Evolutionary conservation across 1,140 invertebrate species (phyloP).

Genomic region (Cephus cinctus): DNA sequence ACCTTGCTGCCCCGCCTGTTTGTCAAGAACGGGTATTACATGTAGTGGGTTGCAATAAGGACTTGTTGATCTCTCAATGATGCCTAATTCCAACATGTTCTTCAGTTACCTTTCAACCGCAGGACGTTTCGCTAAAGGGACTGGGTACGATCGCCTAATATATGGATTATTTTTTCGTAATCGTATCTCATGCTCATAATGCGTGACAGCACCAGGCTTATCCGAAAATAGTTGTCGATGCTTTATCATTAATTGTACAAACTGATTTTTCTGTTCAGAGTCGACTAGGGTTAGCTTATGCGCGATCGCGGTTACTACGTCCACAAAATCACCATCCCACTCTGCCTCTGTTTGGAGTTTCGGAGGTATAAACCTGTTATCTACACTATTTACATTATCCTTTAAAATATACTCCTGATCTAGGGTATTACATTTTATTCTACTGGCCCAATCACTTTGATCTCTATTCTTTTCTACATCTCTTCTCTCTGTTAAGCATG

Average conservation of each 20-base stretch:
- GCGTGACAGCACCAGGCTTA: not conserved
- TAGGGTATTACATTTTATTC: too few relatives aligned
- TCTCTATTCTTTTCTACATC: too few relatives aligned
- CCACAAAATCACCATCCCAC: not conserved
- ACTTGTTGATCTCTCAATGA: slow-evolving; percentile 7
- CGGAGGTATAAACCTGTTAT: too few relatives aligned
- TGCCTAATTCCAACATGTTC: not conserved
- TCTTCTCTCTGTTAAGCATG: too few relatives aligned
- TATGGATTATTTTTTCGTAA: slow-evolving; percentile 1
- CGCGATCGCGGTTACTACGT: not conserved
- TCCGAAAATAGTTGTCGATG: slow-evolving; percentile 14
- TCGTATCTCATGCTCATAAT: slow-evolving; percentile 17
- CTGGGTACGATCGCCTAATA: not conserved
- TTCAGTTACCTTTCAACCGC: not conserved
- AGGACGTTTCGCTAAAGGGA: not conserved
- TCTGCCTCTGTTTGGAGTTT: not conserved
- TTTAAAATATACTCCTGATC: too few relatives aligned
- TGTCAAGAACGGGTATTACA: too few relatives aligned
- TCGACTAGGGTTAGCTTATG: not conserved
- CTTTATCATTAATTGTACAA: slow-evolving; percentile 9
- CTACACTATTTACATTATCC: too few relatives aligned
- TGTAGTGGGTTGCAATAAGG: slow-evolving; percentile 11
- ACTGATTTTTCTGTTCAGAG: slow-evolving; percentile 5
- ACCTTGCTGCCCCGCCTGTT: too few relatives aligned
- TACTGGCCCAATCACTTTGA: too few relatives aligned